Evolutionary conservation across 1,140 invertebrate species (phyloP).

Genomic region (Orchesella cincta): DNA sequence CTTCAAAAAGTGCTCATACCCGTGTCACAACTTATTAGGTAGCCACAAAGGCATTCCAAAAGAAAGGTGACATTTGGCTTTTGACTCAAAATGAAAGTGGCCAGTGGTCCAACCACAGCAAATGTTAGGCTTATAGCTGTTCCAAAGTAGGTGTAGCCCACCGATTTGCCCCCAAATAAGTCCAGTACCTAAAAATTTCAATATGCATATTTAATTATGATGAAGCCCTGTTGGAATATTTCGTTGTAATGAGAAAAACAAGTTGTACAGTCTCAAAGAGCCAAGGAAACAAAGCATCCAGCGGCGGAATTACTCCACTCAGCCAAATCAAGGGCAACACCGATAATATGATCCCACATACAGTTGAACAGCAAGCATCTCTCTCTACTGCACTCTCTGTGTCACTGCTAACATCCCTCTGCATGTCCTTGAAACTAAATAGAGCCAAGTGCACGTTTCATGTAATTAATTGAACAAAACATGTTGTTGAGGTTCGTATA

Average conservation of each 20-base stretch:
- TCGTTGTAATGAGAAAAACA: neutral
- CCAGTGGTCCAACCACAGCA: conserved; percentile 14
- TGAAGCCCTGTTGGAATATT: neutral
- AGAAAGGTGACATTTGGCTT: conserved; percentile 18
- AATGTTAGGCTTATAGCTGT: conserved; percentile 36
- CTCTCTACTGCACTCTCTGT: neutral
- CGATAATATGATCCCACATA: neutral
- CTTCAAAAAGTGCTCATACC: conserved; percentile 32
- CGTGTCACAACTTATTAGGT: conserved; percentile 43
- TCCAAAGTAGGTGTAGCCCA: conserved; percentile 40
- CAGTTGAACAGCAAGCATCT: neutral
- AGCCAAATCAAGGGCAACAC: conserved; percentile 42
- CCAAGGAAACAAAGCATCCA: conserved; percentile 46
- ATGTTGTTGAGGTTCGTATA: no score
- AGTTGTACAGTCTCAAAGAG: conserved; percentile 42
- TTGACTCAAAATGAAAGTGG: conserved; percentile 35
- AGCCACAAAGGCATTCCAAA: conserved; percentile 42
- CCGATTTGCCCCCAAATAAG: conserved; percentile 35
- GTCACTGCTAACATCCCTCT: neutral
- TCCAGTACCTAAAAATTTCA: conserved; percentile 28
- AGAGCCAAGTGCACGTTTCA: no score
- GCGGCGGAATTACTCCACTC: conserved; percentile 41
- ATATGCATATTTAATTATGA: neutral
- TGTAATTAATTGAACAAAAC: no score
- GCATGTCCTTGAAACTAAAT: conserved; percentile 11